Percentiles rank a stretch among this genome's conserved stretches.
phyloP scores from a whole-genome alignment of 1,140 invertebrate species.

The Trissolcus basalis region DNA sequence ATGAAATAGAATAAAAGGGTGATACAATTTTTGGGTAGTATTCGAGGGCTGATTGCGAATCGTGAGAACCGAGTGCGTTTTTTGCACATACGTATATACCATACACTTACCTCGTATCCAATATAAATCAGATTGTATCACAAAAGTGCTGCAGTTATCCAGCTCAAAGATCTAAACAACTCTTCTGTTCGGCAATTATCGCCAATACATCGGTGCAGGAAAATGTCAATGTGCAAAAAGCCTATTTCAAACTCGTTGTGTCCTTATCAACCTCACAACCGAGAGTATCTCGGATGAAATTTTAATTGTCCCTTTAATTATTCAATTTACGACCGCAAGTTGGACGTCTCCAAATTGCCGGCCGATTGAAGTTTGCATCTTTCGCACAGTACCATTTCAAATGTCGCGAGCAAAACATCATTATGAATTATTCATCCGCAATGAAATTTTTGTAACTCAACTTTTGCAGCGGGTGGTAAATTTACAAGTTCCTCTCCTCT shows the following conservation, averaged over 20 bases:
- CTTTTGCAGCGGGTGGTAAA: conserved; percentile 42
- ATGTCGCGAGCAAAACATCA: conserved; percentile 5
- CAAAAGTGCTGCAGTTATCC: conserved; percentile 63
- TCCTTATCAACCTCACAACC: conserved; percentile 36
- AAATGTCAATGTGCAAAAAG: conserved; percentile 65
- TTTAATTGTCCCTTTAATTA: conserved; percentile 49
- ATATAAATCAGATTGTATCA: conserved; percentile 74
- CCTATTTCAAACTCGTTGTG: conserved; percentile 39
- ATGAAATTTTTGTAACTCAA: conserved; percentile 33
- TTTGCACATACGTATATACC: conserved; percentile 45
- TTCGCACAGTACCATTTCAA: neutral
- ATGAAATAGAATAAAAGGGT: neutral
- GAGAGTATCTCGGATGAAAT: conserved; percentile 40
- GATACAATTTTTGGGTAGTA: conserved; percentile 9
- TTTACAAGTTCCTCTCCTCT: conserved; percentile 38
- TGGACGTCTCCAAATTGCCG: conserved; percentile 13
- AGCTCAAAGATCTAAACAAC: conserved; percentile 60
- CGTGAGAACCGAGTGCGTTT: conserved; percentile 53
- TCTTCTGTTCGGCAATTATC: conserved; percentile 67
- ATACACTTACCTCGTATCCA: conserved; percentile 61
- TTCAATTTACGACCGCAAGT: conserved; percentile 45
- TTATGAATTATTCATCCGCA: conserved; percentile 38
- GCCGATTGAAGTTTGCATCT: no score
- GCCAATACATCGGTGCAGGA: conserved; percentile 68
- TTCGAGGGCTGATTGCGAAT: conserved; percentile 52